Base-by-base conservation (phyloP, 2,797 vertebrate species). In the Arctocebus calabarensis region DNA sequence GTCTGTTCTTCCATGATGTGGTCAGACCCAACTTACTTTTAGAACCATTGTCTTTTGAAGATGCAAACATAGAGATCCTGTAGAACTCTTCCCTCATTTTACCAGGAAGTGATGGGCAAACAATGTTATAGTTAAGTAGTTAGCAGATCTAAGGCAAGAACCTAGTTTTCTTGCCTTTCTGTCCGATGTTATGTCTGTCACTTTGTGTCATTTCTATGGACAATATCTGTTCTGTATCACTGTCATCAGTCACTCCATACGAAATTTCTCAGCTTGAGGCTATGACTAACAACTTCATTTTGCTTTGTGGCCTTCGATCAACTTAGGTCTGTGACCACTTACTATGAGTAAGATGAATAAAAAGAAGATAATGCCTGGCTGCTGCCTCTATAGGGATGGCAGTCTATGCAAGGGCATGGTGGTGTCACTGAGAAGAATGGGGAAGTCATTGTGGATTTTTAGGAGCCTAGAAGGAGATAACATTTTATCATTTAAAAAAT, bases 241-340 rank as follows among this genome's bases (percentile, higher is more conserved):
- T 32, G 10, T 81, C 45, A 75, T 90, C 25, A 70, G 79, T 71
- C 2, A 34, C 62, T 78, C 4, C 22, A 88, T 19, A 9, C 91
- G 57, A 91, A 37, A 61, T 85, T 78, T 75, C 16, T 75, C 17
- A 71, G 64, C 27, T 75, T 96, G 71, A 66, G 40, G 40, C 29
- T 85, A 2, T 87, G 43, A 77, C 71, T 90, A 57, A 70, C 78
- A 89, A 89, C 73, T 84, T 91, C 13, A 45, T 73, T 96, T 70
- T 70, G 77, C 37, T 95, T 34, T 82, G 77, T 85, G 84, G 9
- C 37, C 68, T 93, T 70, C 2, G 37, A 1, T 95, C 75, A 92
- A 0, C 43, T 83, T 66, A 87, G 12, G 16, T 91, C 25, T 82
- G 0, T 78, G 59, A 90, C 40, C 79, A 43, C 16, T 57, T 48